phyloP scores from a whole-genome alignment of 2,888 invertebrate species.

The Patella depressa region DNA sequence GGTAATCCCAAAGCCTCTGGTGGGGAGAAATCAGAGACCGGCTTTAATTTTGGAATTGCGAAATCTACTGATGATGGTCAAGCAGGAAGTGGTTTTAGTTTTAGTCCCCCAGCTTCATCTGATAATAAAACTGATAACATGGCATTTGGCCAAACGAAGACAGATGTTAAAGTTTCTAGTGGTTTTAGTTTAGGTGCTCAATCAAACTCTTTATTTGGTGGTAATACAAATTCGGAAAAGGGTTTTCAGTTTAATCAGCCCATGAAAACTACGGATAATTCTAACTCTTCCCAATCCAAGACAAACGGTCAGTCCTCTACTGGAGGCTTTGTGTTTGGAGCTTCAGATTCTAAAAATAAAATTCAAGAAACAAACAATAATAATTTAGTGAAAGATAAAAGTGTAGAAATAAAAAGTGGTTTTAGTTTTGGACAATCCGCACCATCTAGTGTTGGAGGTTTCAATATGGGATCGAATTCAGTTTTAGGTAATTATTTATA shows the following conservation, averaged over 20 bases:
- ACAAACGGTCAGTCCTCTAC: conserved; percentile 1
- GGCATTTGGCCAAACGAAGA: no score
- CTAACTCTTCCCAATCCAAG: no score
- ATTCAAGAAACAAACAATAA: conserved; percentile 5
- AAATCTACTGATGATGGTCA: neutral
- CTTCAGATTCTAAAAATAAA: conserved; percentile 11
- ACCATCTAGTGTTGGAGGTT: neutral
- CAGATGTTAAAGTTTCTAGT: neutral
- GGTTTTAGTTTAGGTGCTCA: conserved; percentile 10
- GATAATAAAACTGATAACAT: no score
- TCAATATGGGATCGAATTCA: neutral
- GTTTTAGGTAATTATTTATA: no score
- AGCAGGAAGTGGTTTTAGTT: conserved; percentile 2
- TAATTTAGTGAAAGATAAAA: neutral
- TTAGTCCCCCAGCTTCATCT: neutral
- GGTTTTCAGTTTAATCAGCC: conserved; percentile 1
- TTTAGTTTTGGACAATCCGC: conserved; percentile 18
- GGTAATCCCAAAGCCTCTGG: neutral
- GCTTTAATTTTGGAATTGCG: neutral
- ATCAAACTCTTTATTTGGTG: conserved; percentile 1
- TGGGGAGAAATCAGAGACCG: neutral
- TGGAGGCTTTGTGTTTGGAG: conserved; percentile 25
- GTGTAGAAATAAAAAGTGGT: neutral
- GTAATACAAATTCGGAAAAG: neutral
- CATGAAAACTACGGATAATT: no score